phyloP scores from a whole-genome alignment of 2,888 invertebrate species.

The Pharmacophagus antenor region DNA sequence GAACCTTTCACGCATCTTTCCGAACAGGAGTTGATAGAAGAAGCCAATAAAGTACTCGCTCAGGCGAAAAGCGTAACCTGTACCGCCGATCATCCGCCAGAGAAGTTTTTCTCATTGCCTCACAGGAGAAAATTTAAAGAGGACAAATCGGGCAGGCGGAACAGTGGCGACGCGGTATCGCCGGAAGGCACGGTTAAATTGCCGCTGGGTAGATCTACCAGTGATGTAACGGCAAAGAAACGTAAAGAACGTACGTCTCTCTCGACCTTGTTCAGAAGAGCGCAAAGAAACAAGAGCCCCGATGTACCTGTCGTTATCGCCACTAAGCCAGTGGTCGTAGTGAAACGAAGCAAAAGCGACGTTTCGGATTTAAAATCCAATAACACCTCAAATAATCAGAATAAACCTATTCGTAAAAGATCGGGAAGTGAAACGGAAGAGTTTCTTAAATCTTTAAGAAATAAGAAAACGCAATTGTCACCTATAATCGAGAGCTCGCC shows the following conservation, averaged over 20 bases:
- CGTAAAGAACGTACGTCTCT: slow-evolving; percentile 82
- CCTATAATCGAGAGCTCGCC: slow-evolving; percentile 90
- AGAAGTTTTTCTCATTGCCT: slow-evolving; percentile 85
- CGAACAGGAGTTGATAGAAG: slow-evolving; percentile 86
- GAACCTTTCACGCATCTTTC: slow-evolving; percentile 85
- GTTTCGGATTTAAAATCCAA: slow-evolving; percentile 83
- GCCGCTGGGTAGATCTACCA: slow-evolving; percentile 77
- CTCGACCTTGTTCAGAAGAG: slow-evolving; percentile 84
- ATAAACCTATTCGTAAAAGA: slow-evolving; percentile 78
- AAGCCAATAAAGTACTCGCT: slow-evolving; percentile 87
- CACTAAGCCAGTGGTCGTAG: slow-evolving; percentile 61
- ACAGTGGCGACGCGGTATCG: slow-evolving; percentile 78
- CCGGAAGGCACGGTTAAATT: slow-evolving; percentile 54
- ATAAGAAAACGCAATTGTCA: slow-evolving; percentile 85
- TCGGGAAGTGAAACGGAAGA: slow-evolving; percentile 83
- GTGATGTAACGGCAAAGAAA: slow-evolving; percentile 76
- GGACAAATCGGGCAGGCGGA: slow-evolving; percentile 63
- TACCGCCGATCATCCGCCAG: slow-evolving; percentile 80
- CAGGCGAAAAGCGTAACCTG: slow-evolving; percentile 88
- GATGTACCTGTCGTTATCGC: slow-evolving; percentile 74
- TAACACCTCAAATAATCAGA: slow-evolving; percentile 62
- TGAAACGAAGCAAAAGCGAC: slow-evolving; percentile 84
- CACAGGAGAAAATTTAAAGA: slow-evolving; percentile 81
- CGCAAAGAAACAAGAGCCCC: slow-evolving; percentile 76
- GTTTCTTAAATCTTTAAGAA: slow-evolving; percentile 74